Conservation (phyloP, 2,113 vertebrate species). For the Pelodiscus sinensis region DNA sequence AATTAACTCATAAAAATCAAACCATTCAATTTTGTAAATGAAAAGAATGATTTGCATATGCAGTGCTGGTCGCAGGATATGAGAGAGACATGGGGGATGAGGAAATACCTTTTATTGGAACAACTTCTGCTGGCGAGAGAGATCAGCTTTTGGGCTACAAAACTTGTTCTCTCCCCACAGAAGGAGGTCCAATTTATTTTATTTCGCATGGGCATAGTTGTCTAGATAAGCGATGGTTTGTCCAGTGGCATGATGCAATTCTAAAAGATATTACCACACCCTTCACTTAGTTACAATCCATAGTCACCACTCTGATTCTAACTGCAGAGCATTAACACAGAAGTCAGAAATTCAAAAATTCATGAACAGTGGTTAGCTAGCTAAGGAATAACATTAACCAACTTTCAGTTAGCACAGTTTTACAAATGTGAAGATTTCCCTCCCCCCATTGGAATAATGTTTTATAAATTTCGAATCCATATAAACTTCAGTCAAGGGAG, state of each 20-base stretch:
- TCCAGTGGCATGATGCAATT: too few species aligned
- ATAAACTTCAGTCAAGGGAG: not conserved
- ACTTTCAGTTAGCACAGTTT: conserved; percentile 14
- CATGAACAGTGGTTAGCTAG: fast-evolving
- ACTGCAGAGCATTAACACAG: not conserved
- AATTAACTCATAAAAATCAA: conserved; percentile 24
- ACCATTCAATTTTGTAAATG: conserved; percentile 10
- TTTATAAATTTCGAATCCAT: not conserved
- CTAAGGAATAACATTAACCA: not conserved
- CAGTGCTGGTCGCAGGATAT: not conserved
- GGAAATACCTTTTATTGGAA: too few species aligned
- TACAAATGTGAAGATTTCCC: not conserved
- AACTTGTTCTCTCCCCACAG: not conserved
- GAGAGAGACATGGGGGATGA: not conserved
- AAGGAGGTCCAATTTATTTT: not conserved
- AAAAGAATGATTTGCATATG: not conserved
- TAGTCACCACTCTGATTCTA: not conserved
- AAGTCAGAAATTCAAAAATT: not conserved
- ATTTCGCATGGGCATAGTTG: too few species aligned
- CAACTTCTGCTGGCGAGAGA: too few species aligned
- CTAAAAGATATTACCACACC: not conserved
- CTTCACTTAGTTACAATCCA: not conserved
- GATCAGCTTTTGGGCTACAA: not conserved
- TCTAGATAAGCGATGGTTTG: too few species aligned
- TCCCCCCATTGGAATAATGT: not conserved